Evolutionary conservation across 2,113 vertebrate species (phyloP), one percentile per base, ranked within the genome.

Genomic region (Centropus bengalensis): DNA sequence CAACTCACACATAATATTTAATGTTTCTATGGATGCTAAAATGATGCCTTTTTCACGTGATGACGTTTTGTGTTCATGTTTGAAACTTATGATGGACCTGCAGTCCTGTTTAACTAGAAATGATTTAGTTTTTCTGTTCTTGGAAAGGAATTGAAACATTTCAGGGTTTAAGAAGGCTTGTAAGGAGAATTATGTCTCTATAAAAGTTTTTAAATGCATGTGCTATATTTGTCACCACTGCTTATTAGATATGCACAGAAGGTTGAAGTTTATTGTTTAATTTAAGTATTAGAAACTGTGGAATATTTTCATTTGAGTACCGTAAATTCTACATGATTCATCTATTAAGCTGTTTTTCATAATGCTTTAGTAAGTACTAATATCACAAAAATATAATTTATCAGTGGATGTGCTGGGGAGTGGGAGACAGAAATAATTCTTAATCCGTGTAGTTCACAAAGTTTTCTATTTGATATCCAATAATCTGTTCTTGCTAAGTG

Each of bases 221-320:
- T 59, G 58, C 27, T 69, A 6, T 36, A 63, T 92, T 93, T 91
- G 28, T 81, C 22, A 54, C 4, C 51, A 32, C 4, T 80, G 8
- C 20, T 96, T 93, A 68, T 79, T 87, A 80, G 19, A 49, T 58
- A 66, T 17, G 10, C 14, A 70, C 60, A 81, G 4, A 89, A 94
- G 5, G 17, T 66, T 89, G 87, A 95, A 95, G 58, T 82, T 91
- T 45, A 51, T 69, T 86, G 14, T 79, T 82, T 90, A 96, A 94
- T 89, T 97, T 97, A 91, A 6, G 71, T 14, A 60, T 47, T 87
- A 62, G 36, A 87, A 92, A 12, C 26, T 84, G 19, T 88, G 42
- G 74, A 92, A 23, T 67, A 82, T 68, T 89, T 85, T 96, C 28
- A 80, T 94, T 96, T 93, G 87, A 94, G 94, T 91, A 82, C 13